Percentiles rank a stretch among this genome's conserved stretches.
phyloP scores from a whole-genome alignment of 2,113 vertebrate species.

The Macheiramphus alcinus region DNA sequence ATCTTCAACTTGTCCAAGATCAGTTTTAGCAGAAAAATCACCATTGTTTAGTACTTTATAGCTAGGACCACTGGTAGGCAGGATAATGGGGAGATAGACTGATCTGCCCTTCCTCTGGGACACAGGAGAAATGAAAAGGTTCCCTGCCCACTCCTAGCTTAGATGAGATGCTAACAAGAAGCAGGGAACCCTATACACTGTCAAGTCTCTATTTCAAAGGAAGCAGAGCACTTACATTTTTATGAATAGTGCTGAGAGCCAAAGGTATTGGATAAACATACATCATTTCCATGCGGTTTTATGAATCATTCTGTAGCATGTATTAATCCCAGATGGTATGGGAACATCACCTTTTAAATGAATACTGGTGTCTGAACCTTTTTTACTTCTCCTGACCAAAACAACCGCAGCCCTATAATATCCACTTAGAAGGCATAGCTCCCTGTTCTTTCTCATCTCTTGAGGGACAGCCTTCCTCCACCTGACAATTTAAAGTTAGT shows the following conservation, averaged over 20 bases:
- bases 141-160: background rate
- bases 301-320: background rate
- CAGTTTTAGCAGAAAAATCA: background rate
- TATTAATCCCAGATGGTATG: background rate
- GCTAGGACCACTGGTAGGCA: background rate
- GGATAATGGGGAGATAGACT: background rate
- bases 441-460: background rate
- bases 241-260: background rate
- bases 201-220: constrained; percentile 6
- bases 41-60: background rate
- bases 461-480: background rate
- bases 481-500: background rate
- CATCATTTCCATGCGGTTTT: background rate
- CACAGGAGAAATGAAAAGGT: background rate
- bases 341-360: background rate
- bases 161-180: constrained; percentile 21
- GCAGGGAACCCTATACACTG: background rate
- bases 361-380: background rate
- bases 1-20: background rate
- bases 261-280: background rate
- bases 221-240: background rate
- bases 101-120: background rate
- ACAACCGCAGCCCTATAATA: background rate
- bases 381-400: background rate
- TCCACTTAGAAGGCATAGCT: background rate